Evolutionary conservation across 1,140 invertebrate species (phyloP).

Genomic region (Eupristina koningsbergeri): DNA sequence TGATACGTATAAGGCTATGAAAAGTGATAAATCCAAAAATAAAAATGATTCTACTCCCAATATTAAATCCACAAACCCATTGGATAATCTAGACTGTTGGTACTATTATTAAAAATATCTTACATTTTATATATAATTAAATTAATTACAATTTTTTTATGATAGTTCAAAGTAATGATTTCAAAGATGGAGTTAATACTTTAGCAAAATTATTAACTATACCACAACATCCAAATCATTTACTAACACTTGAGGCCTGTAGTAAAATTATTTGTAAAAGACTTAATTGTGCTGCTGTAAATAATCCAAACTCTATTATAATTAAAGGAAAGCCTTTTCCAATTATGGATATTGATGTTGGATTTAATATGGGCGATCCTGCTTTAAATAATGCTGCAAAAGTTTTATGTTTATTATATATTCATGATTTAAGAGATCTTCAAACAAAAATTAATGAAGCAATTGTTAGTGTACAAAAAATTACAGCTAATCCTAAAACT

Average conservation of each 20-base stretch:
- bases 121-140: not conserved
- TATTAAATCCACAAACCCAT: constrained; percentile 84
- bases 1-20: constrained; percentile 81
- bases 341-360: constrained; percentile 78
- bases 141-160: constrained; percentile 58
- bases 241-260: constrained; percentile 84
- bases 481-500: constrained; percentile 97
- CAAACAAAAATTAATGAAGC: constrained; percentile 96
- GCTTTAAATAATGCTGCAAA: constrained; percentile 85
- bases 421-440: constrained; percentile 90
- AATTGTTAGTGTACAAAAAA: constrained; percentile 90
- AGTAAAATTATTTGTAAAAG: constrained; percentile 79
- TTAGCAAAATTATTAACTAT: constrained; percentile 87
- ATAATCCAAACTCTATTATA: constrained; percentile 77
- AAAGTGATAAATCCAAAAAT: constrained; percentile 74
- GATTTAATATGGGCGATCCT: constrained; percentile 81
- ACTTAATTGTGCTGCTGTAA: constrained; percentile 78
- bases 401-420: constrained; percentile 89
- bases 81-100: constrained; percentile 90
- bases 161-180: constrained; percentile 87
- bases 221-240: constrained; percentile 85
- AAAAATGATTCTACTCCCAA: constrained; percentile 77
- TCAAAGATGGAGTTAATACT: constrained; percentile 84
- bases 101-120: constrained; percentile 57
- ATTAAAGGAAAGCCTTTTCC: constrained; percentile 79